These are phyloP conservation scores for Oncorhynchus mykiss DNA, from an alignment of 2,113 vertebrate species.

Conservation along the genomic window DNA sequence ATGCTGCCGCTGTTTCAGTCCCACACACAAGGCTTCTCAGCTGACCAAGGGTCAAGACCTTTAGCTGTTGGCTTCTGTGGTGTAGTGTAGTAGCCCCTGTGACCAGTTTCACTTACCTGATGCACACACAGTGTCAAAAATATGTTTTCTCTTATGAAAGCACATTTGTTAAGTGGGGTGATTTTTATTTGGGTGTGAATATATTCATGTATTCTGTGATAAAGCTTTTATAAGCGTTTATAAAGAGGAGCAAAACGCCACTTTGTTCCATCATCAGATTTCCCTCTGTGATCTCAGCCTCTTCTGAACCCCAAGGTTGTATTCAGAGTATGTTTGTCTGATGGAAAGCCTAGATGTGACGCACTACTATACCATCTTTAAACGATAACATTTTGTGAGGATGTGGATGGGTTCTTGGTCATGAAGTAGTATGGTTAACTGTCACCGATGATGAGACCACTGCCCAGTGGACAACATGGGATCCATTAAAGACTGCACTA, in stretches of 20 bases:
- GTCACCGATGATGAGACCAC: background rate
- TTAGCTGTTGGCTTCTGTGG: slow-evolving; percentile 43
- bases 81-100: slow-evolving; percentile 42
- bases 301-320: too few relatives aligned
- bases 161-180: background rate
- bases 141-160: background rate
- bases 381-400: too few relatives aligned
- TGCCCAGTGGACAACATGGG: too few relatives aligned
- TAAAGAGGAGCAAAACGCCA: background rate
- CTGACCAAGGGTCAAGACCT: slow-evolving; percentile 67
- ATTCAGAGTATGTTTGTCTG: too few relatives aligned
- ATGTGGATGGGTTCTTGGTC: too few relatives aligned
- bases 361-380: too few relatives aligned
- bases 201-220: background rate
- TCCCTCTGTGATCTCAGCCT: too few relatives aligned
- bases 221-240: background rate
- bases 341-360: too few relatives aligned
- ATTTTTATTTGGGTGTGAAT: too few relatives aligned
- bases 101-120: slow-evolving; percentile 74
- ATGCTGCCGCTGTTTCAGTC: slow-evolving; percentile 48
- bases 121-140: background rate
- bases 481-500: background rate
- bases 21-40: slow-evolving; percentile 55
- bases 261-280: background rate
- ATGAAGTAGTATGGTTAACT: background rate